Evolutionary conservation across 1,140 invertebrate genomes (phyloP), one percentile per base, ranked within the genome.

Genomic region (Andrena cerasifolii): DNA sequence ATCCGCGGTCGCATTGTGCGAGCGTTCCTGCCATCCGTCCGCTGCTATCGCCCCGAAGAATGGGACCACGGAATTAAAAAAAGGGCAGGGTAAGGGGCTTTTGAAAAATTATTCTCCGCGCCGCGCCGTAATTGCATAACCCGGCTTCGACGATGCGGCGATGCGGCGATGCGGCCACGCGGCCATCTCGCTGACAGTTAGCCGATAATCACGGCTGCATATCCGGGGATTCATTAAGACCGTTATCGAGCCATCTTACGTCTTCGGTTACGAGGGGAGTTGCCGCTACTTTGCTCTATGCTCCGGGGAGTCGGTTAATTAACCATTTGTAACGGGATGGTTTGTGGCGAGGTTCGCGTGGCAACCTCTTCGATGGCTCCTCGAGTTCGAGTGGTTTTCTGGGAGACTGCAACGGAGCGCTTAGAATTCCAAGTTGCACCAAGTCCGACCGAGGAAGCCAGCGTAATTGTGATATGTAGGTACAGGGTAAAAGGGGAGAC

Each of bases 71-170:
- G 65, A 58, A 83, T 82, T 77, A 67, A 61, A 67, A 79, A 40
- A 40, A 51, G 45, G 61, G 61, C 24, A 40, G 31, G 12, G 24
- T 33, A 56, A 59, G 45, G 21, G 33, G 59, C 80, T 83, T 83
- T 78, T 82, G 75, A 62, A 82, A 82, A 82, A 83, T 83, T 82
- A 83, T 83, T 83, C 82, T 78, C 63, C 68, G 36, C 74, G 47
- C 74, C 56, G 67, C 14, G 72, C 47, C n/a, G 47, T 84, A 84
- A 82, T 84, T 83, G 82, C 65, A 83, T 74, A 75, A 49, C 53
- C 56, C 28, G 68, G 75, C 36, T 79, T 71, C 70, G 45, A 47
- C 28, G 43, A 58, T 26, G 63, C 31, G 62, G 54, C 51, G 62
- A 40, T 56, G 67, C 53, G 56, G 51, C 47, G n/a, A n/a, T n/a